Base-by-base conservation (phyloP, 2,113 vertebrate genomes). In the Chionis minor region DNA sequence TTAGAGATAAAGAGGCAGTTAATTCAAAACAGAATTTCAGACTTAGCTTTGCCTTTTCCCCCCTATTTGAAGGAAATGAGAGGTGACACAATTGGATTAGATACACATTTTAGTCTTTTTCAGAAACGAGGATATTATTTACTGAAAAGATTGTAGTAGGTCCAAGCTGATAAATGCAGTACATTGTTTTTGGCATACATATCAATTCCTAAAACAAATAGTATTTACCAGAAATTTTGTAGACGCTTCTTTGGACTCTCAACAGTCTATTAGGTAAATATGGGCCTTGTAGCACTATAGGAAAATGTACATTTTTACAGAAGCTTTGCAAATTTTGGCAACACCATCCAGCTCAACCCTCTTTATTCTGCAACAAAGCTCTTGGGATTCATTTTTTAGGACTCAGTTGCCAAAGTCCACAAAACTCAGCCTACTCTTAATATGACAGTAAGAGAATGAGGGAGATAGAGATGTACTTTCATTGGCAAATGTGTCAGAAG, bases 1-100 rank as follows among this genome's bases (percentile, higher is more conserved):
- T 96, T 90, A 85, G 65, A 97, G 84, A 97, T 96, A 95, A 97
- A 95, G 85, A 92, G 88, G 83, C 84, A 94, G 94, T 96, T 97
- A 96, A 97, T 97, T 96, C 79, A 94, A 94, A 92, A 67, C 96
- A 95, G 92, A 33, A 86, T 85, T 93, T 92, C 79, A 87, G 54
- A 69, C 77, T 85, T 70, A 85, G 65, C 52, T 95, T 94, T 87
- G 79, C 71, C 62, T 91, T 89, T 82, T 30, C 3, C 56, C 35
- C 16, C 14, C 7, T 79, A 70, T 96, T 88, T 92, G 71, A 90
- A 73, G 81, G 92, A 97, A 94, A 92, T 81, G 89, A 94, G 86
- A 97, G 67, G 85, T 93, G 92, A 94, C 81, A 96, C 55, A 91
- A 80, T 74, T 85, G 86, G 94, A 94, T 96, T 94, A 92, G 91